These are phyloP conservation scores for Crepidodera aurea DNA, from an alignment of 2,888 invertebrate genomes.

Conservation along the genomic window DNA sequence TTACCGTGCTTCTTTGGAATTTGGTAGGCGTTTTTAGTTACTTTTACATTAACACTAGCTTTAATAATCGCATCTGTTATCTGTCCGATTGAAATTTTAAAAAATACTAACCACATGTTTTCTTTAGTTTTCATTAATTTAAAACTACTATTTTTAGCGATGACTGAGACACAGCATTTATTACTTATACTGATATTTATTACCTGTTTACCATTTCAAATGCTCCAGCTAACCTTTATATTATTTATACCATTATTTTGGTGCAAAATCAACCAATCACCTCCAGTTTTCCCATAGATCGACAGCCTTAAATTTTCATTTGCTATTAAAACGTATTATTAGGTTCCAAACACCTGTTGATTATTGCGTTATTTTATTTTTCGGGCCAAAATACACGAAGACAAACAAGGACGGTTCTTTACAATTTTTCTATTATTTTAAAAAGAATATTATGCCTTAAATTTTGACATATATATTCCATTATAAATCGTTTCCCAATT, in stretches of 20 bases:
- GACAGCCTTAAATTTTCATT: not conserved
- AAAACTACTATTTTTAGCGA: slow-evolving; percentile 50
- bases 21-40: slow-evolving; percentile 53
- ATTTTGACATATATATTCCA: too few species aligned
- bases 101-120: slow-evolving; percentile 18
- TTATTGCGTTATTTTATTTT: slow-evolving; percentile 2
- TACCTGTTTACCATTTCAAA: slow-evolving; percentile 8
- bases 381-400: not conserved
- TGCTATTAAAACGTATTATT: too few species aligned
- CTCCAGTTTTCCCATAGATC: not conserved
- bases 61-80: slow-evolving; percentile 6
- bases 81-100: not conserved
- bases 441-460: too few species aligned
- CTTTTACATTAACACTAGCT: slow-evolving; percentile 15
- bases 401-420: slow-evolving; percentile 8
- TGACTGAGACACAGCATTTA: slow-evolving; percentile 41
- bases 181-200: slow-evolving; percentile 21
- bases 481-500: too few species aligned
- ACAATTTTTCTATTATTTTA: too few species aligned
- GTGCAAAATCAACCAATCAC: not conserved
- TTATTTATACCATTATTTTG: not conserved
- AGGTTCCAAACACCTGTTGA: slow-evolving; percentile 20
- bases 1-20: slow-evolving; percentile 53
- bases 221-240: not conserved
- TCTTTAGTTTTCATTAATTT: slow-evolving; percentile 28